phyloP scores from a whole-genome alignment of 2,888 invertebrate genomes.

The Cataglyphis albicans region DNA sequence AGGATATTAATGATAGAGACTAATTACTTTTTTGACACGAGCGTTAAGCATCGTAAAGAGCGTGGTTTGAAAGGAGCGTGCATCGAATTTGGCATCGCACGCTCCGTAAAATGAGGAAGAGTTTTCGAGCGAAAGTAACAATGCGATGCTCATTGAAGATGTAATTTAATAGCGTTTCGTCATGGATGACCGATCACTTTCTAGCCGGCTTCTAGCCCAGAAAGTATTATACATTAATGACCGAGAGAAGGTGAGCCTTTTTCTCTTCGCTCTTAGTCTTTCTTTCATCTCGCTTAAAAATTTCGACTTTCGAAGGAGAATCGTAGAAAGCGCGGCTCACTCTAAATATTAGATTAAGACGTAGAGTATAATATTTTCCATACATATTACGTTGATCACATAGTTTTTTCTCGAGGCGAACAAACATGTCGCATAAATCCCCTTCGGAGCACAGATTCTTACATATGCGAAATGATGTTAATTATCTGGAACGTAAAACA shows the following conservation, averaged over 20 bases:
- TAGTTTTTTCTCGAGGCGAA: neutral
- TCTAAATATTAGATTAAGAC: neutral
- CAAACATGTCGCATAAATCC: neutral
- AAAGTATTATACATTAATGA: constrained; percentile 26
- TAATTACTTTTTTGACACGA: neutral
- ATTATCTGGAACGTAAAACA: constrained; percentile 69
- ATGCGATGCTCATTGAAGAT: constrained; percentile 22
- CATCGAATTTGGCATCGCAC: constrained; percentile 22
- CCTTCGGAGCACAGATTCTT: constrained; percentile 36
- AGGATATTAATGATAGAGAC: constrained; percentile 20
- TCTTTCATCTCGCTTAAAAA: constrained; percentile 16
- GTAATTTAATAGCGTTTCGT: constrained; percentile 45
- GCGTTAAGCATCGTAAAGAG: constrained; percentile 2
- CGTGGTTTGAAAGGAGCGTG: neutral
- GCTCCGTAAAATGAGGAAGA: constrained; percentile 44
- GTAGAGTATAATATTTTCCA: neutral
- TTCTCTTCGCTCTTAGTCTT: neutral
- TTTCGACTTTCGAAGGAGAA: constrained; percentile 11
- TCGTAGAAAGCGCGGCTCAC: neutral
- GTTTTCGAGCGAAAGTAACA: constrained; percentile 43
- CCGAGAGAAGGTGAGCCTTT: neutral
- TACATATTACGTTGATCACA: neutral
- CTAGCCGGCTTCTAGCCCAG: constrained; percentile 23
- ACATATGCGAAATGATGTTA: constrained; percentile 66
- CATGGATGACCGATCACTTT: constrained; percentile 46